Base-by-base conservation (phyloP, 2,113 vertebrate species). In the Neodontobutis hainanensis region DNA sequence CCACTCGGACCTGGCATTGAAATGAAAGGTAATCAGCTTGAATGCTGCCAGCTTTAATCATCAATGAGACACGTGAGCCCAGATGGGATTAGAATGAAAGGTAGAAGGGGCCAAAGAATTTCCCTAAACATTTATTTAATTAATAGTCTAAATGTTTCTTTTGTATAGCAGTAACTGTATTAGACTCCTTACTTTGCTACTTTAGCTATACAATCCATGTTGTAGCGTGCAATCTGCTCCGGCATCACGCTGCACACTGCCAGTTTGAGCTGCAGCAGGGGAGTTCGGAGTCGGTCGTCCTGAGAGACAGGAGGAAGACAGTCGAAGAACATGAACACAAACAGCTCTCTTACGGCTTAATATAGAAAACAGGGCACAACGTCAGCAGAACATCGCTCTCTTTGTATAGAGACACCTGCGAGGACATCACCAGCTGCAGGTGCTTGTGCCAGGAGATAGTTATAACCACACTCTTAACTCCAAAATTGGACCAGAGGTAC, bases 121-220 rank as follows among this genome's bases (percentile, higher is more conserved):
- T 27, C 1, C 3, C 3, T 27, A 27, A 27, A 27, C 19, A 3
- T 27, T 27, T 27, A 27, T 27, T 27, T 27, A 27, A 27, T 27
- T 27, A 27, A 27, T 40, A 1, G 38, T 5, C 38, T 40, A 40
- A 38, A 5, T 14, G 16, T 3, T 0, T 12, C 19, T 10, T 12
- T 44, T 58, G 58, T 40, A n/a, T 10, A 0, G 16, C 4, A 4
- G n/a, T 0, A 14, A 27, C 8, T 12, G 1, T 0, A n/a, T 11
- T 11, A 1, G 3, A 1, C 56, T n/a, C 8, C 83, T 88, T 85
- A 93, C 92, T 95, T 98, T 88, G 96, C 95, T 89, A 95, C 96
- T 90, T 96, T 98, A 40, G 97, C 96, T 65, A 98, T 94, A 74
- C 96, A 99, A 89, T 98, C 96, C 89, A 98, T 96, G 78, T 99